Conservation (phyloP, 2,888 invertebrate genomes). For the Hirtodrosophila duncani region DNA sequence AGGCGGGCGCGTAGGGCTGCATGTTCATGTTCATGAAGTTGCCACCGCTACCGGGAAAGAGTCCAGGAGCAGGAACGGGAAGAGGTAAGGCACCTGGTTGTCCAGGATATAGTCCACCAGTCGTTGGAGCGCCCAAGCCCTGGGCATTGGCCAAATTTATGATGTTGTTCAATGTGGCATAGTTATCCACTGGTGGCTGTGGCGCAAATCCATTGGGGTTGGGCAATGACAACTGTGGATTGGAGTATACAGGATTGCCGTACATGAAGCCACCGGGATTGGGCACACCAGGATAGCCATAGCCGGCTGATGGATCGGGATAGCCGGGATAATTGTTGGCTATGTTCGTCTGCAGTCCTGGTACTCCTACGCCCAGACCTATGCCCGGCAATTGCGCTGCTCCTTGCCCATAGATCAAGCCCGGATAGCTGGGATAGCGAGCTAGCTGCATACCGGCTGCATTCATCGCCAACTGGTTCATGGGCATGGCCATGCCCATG, state of each 20-base stretch:
- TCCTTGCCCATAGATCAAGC: conserved; percentile 29
- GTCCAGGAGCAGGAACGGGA: conserved; percentile 10
- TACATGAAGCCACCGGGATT: conserved; percentile 33
- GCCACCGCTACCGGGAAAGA: conserved; percentile 26
- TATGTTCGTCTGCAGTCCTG: conserved; percentile 39
- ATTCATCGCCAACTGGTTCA: conserved; percentile 39
- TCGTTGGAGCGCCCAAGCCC: conserved; percentile 28
- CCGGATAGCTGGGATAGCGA: conserved; percentile 48
- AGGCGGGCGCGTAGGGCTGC: conserved; percentile 40
- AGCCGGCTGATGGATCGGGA: conserved; percentile 26
- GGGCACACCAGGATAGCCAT: conserved; percentile 1
- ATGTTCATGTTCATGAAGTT: conserved; percentile 34
- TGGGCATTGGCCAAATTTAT: conserved; percentile 49
- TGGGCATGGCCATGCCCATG: conserved; percentile 20
- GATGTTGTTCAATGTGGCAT: conserved; percentile 38
- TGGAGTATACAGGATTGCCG: conserved; percentile 33
- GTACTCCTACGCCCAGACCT: conserved; percentile 26
- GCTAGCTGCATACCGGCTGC: conserved; percentile 38
- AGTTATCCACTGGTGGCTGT: conserved; percentile 44
- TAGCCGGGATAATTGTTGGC: conserved; percentile 38
- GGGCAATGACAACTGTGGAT: conserved; percentile 30
- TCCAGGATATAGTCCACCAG: conserved; percentile 33
- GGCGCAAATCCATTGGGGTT: conserved; percentile 39
- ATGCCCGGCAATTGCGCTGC: not conserved
- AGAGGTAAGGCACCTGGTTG: conserved; percentile 16